These are phyloP conservation scores for Brassicogethes aeneus DNA, from an alignment of 2,888 invertebrate species.

Conservation along the genomic window DNA sequence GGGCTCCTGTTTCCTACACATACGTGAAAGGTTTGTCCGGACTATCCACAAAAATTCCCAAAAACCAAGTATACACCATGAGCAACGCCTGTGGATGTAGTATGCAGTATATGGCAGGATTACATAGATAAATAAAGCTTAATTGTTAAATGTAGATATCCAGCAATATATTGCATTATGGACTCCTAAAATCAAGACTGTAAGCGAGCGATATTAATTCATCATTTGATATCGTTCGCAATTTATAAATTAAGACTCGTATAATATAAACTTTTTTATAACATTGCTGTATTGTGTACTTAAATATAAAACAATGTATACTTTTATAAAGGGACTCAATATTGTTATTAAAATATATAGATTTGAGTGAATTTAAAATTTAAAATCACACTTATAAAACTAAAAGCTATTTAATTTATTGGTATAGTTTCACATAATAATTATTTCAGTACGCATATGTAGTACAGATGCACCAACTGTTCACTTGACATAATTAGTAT, in stretches of 20 bases:
- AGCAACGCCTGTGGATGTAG: conserved; percentile 32
- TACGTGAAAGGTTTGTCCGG: conserved; percentile 76
- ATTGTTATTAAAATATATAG: conserved; percentile 4
- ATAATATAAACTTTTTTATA: conserved; percentile 11
- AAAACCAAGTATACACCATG: conserved; percentile 32
- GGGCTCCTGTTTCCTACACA: conserved; percentile 70
- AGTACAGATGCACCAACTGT: conserved; percentile 15
- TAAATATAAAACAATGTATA: conserved; percentile 14
- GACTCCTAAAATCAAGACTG: conserved; percentile 18
- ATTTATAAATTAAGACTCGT: conserved; percentile 8
- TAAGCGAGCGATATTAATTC: conserved; percentile 5
- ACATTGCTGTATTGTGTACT: conserved; percentile 10
- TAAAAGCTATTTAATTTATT: too few species aligned
- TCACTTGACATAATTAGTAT: conserved; percentile 6
- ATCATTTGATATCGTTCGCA: conserved; percentile 8
- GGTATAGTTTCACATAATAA: conserved; percentile 1
- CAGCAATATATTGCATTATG: conserved; percentile 15
- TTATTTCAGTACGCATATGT: conserved; percentile 4
- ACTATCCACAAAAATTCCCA: conserved; percentile 69
- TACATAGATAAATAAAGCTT: conserved; percentile 29
- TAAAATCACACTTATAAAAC: not conserved
- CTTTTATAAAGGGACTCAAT: conserved; percentile 18
- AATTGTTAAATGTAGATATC: conserved; percentile 5
- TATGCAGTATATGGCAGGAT: conserved; percentile 32
- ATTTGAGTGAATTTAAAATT: not conserved